phyloP scores from a whole-genome alignment of 1,140 invertebrate species.

The Sitophilus oryzae region DNA sequence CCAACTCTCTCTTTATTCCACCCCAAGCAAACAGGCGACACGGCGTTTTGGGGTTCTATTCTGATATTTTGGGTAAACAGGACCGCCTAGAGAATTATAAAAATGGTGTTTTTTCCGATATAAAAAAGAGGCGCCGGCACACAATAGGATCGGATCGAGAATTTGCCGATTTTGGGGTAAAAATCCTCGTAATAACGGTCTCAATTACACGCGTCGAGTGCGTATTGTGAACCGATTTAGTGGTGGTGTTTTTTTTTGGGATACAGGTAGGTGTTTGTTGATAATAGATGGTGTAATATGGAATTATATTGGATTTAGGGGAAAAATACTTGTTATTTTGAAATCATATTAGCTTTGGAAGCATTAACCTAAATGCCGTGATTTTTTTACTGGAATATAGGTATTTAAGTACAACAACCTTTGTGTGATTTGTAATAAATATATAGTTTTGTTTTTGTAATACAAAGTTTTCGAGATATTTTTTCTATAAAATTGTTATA shows the following conservation, averaged over 20 bases:
- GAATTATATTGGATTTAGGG: slow-evolving; percentile 1
- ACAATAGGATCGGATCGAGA: slow-evolving; percentile 8
- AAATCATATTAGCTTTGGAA: too few relatives aligned
- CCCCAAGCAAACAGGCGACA: slow-evolving; percentile 16
- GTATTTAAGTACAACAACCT: too few relatives aligned
- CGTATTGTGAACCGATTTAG: slow-evolving; percentile 14
- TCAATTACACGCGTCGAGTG: slow-evolving; percentile 33
- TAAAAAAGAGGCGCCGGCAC: slow-evolving; percentile 22
- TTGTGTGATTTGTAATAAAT: too few relatives aligned
- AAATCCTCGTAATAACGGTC: slow-evolving; percentile 35
- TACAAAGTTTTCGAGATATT: too few relatives aligned
- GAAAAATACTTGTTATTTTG: too few relatives aligned
- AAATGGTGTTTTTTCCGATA: slow-evolving; percentile 33
- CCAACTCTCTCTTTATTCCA: slow-evolving; percentile 23
- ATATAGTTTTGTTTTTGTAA: too few relatives aligned
- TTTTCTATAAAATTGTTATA: too few relatives aligned
- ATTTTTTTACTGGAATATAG: too few relatives aligned
- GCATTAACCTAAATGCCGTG: too few relatives aligned
- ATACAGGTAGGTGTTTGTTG: slow-evolving; percentile 15
- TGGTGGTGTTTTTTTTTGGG: background rate
- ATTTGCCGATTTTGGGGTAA: slow-evolving; percentile 32
- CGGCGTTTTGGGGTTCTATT: slow-evolving; percentile 20
- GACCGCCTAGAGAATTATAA: slow-evolving; percentile 36
- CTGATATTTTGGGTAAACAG: slow-evolving; percentile 37
- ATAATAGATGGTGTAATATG: background rate